Evolutionary conservation across 2,797 vertebrate species (phyloP).

Genomic region (Lepidocolaptes lacrymiger): DNA sequence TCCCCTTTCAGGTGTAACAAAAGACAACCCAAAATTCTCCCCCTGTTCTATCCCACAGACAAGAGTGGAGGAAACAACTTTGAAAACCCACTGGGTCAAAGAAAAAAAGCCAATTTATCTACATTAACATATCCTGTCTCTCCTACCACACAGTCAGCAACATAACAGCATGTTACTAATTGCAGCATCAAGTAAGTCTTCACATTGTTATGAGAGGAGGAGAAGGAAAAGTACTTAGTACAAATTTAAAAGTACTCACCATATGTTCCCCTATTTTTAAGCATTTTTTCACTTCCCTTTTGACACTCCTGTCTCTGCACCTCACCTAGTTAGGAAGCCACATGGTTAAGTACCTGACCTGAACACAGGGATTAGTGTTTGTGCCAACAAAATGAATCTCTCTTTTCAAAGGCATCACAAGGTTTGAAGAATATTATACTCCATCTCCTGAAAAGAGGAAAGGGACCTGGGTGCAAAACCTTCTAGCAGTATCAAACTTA

Average conservation of each 20-base stretch:
- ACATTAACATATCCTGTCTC: background rate
- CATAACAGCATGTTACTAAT: background rate
- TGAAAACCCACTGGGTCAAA: background rate
- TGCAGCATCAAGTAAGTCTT: background rate
- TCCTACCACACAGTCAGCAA: background rate
- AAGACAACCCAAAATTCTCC: background rate
- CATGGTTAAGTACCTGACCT: background rate
- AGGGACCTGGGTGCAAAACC: background rate
- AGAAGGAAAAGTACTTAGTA: background rate
- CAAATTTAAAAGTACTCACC: background rate
- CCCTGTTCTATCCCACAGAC: background rate
- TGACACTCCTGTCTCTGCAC: background rate
- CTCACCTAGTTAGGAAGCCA: background rate
- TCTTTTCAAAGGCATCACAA: background rate
- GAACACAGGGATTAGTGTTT: background rate
- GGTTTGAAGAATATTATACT: background rate
- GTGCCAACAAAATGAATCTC: fast-evolving
- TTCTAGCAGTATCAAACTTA: background rate
- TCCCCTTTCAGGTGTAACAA: background rate
- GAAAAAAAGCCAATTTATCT: background rate
- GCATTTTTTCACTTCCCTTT: background rate
- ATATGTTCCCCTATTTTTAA: background rate
- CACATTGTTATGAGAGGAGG: background rate
- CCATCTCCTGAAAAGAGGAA: background rate
- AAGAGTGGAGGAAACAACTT: background rate